Evolutionary conservation across 2,113 vertebrate genomes (phyloP).

Genomic region (Callocephalon fimbriatum): DNA sequence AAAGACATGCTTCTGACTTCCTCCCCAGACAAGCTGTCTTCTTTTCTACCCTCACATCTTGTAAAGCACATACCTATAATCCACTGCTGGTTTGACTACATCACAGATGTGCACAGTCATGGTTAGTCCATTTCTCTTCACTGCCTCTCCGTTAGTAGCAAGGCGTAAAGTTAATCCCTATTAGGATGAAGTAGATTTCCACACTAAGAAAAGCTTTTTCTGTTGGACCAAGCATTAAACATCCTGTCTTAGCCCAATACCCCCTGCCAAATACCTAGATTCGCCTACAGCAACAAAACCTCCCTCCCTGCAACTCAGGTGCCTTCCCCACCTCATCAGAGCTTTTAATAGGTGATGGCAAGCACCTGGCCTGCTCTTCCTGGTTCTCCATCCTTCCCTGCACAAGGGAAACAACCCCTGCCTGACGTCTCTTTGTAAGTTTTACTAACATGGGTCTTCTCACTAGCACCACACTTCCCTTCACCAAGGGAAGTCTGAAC

Average conservation of each 20-base stretch:
- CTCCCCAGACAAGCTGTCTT: neutral
- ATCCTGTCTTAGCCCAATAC: accelerated
- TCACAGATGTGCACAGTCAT: accelerated
- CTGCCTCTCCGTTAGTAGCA: neutral
- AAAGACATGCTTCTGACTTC: accelerated
- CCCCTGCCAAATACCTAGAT: neutral
- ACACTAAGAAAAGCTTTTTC: neutral
- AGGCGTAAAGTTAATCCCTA: neutral
- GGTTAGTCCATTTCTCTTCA: neutral
- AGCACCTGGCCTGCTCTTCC: neutral
- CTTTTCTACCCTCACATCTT: neutral
- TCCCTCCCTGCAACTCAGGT: neutral
- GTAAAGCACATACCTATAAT: neutral
- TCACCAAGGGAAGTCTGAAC: neutral
- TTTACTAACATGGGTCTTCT: neutral
- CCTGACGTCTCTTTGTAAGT: neutral
- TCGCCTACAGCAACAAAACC: neutral
- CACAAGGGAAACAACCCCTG: neutral
- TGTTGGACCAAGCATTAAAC: accelerated
- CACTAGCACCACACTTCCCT: neutral
- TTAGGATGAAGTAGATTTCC: neutral
- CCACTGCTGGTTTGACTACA: neutral
- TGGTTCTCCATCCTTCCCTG: neutral
- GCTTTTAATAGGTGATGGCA: neutral
- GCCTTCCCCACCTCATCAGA: neutral